Base-by-base conservation (phyloP, 2,113 vertebrate genomes). In the Heterotilapia buettikoferi region DNA sequence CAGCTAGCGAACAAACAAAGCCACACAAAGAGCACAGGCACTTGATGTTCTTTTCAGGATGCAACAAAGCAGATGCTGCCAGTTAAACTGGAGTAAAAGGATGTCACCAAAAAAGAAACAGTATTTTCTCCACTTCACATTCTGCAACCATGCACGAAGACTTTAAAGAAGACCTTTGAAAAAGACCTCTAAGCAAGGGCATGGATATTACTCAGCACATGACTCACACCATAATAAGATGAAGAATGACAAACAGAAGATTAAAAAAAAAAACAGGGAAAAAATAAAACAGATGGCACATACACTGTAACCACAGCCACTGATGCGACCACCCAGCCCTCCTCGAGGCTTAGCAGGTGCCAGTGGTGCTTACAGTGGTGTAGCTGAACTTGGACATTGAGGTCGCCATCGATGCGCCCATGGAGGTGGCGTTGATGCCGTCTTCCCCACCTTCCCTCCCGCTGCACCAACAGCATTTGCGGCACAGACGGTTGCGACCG, bases 331-430 rank as follows among this genome's bases (percentile, higher is more conserved):
- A 38, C 33, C 40, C 12, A 2, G 68, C 45, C 53, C 56, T 33
- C 12, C 26, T 36, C 1, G 0, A 1, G 40, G 86, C 81, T 97
- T 96, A 97, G 56, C 96, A 97, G 8, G 94, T 95, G 1, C 97
- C 97, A 5, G 97, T 88, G 5, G 97, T 98, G 97, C 97, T 98
- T 92, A 99, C 97, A 0, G 98, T 98, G 89, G 97, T 98, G 95
- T 98, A 98, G 96, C 97, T 98, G 92, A 97, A 96, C 94, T 97
- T 98, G 89, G 98, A 98, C 90, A 98, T 95, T 0, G 97, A 98
- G 14, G 97, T 96, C 1, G 97, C 96, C 1, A 96, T 97, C 14
- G 97, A 98, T 2, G 96, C 94, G 1, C 96, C 96, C 1, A 96
- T 97, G 84, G 96, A 93, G 1, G 89, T 80, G 56, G 87, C 90